These are phyloP conservation scores for Cheracebus regulus DNA, from an alignment of 2,797 vertebrate genomes.

Conservation along the genomic window DNA sequence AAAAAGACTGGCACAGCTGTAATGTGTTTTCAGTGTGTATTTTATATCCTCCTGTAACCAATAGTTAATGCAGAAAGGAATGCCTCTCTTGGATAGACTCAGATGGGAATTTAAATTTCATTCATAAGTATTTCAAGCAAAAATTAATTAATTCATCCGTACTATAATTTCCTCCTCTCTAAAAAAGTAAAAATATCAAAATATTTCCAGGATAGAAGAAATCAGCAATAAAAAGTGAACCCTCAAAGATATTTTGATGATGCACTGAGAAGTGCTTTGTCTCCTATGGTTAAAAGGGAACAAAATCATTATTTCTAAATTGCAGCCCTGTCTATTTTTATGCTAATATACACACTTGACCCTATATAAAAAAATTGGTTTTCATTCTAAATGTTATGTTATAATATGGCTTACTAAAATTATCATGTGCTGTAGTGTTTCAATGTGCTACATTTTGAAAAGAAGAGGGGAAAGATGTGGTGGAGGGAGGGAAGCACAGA, in stretches of 20 bases:
- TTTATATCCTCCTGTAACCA: slow-evolving; percentile 71
- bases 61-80: slow-evolving; percentile 59
- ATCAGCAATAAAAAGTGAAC: not conserved
- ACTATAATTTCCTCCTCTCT: slow-evolving; percentile 64
- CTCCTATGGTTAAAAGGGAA: not conserved
- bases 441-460: not conserved
- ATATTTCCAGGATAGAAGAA: slow-evolving; percentile 63
- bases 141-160: slow-evolving; percentile 41
- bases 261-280: not conserved
- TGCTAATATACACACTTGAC: not conserved
- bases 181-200: slow-evolving; percentile 55
- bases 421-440: not conserved
- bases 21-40: slow-evolving; percentile 79
- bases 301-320: slow-evolving; percentile 31
- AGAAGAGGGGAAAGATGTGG: not conserved
- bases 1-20: slow-evolving; percentile 81
- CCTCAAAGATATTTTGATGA: not conserved
- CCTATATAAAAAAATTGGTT: not conserved
- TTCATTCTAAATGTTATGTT: not conserved
- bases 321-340: not conserved
- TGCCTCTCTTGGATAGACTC: slow-evolving; percentile 67
- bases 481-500: not conserved
- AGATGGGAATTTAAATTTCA: slow-evolving; percentile 63
- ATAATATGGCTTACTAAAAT: not conserved
- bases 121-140: slow-evolving; percentile 54